Evolutionary conservation across 2,797 vertebrate genomes (phyloP).

Genomic region (Microctenopoma stevenorrisi): DNA sequence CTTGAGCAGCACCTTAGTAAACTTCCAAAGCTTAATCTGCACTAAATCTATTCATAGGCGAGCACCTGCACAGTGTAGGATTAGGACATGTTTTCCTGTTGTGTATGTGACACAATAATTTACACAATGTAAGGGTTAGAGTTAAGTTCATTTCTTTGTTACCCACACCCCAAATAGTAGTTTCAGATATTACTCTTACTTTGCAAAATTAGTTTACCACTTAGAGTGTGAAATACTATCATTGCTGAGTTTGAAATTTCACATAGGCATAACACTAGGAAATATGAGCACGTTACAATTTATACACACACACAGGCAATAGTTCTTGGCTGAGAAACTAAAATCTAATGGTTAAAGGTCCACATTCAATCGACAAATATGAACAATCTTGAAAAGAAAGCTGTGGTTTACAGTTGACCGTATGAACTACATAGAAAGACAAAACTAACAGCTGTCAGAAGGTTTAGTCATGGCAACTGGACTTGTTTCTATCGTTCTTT

Average conservation of each 20-base stretch:
- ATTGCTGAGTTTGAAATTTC: conserved; percentile 47
- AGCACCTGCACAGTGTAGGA: conserved; percentile 45
- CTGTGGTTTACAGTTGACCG: neutral
- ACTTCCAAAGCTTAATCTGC: conserved; percentile 66
- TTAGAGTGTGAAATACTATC: conserved; percentile 45
- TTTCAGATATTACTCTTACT: conserved; percentile 21
- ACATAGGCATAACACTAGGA: conserved; percentile 44
- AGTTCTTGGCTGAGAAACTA: conserved; percentile 3
- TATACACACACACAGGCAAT: conserved; percentile 12
- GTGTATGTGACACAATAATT: neutral
- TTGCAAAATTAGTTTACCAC: conserved; percentile 23
- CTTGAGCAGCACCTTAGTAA: conserved; percentile 38
- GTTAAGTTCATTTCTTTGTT: neutral
- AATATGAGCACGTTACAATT: conserved; percentile 50
- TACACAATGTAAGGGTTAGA: neutral
- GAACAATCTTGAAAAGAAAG: neutral
- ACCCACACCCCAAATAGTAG: neutral
- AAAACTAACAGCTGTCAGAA: neutral
- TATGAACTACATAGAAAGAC: neutral
- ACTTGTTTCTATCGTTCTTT: no score
- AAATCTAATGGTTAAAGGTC: neutral
- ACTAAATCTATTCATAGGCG: conserved; percentile 65
- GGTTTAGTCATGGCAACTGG: no score
- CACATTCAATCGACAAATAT: neutral
- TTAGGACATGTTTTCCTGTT: conserved; percentile 39